These are phyloP conservation scores for Peromyscus maniculatus DNA, from an alignment of 2,113 vertebrate genomes.

Conservation along the genomic window DNA sequence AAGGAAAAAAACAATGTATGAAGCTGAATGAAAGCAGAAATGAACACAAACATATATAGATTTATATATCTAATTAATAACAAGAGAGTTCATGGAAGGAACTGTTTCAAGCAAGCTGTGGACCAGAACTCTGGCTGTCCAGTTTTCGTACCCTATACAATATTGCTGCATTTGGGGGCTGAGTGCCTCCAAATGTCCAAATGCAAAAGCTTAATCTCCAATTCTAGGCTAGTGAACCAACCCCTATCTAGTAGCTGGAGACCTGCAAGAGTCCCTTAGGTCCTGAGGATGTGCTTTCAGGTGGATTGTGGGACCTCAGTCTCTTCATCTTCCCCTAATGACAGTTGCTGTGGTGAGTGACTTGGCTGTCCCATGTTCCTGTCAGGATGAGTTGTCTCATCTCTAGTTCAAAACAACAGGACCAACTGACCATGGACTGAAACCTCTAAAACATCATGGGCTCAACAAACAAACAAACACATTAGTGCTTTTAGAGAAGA, in stretches of 20 bases:
- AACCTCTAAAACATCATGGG: background rate
- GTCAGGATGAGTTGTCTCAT: background rate
- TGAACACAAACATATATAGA: background rate
- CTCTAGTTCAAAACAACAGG: background rate
- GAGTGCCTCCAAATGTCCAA: background rate
- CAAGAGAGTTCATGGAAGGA: background rate
- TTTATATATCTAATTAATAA: background rate
- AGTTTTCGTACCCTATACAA: background rate
- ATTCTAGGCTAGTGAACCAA: background rate
- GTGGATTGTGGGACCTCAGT: background rate
- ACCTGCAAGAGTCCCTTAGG: background rate
- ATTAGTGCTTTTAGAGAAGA: background rate
- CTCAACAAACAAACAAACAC: background rate
- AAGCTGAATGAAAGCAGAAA: background rate
- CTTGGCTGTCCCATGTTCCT: background rate
- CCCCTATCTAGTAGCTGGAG: background rate
- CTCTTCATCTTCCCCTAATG: background rate
- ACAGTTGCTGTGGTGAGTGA: too few species aligned
- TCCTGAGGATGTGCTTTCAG: background rate
- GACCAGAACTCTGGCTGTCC: background rate
- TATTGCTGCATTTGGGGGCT: background rate
- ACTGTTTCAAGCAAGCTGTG: background rate
- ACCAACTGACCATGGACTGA: background rate
- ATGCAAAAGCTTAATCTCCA: background rate
- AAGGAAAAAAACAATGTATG: background rate